These are phyloP conservation scores for Petrosia ficiformis DNA, from an alignment of 37 sponge, comb jelly and placozoan species.

Conservation along the genomic window DNA sequence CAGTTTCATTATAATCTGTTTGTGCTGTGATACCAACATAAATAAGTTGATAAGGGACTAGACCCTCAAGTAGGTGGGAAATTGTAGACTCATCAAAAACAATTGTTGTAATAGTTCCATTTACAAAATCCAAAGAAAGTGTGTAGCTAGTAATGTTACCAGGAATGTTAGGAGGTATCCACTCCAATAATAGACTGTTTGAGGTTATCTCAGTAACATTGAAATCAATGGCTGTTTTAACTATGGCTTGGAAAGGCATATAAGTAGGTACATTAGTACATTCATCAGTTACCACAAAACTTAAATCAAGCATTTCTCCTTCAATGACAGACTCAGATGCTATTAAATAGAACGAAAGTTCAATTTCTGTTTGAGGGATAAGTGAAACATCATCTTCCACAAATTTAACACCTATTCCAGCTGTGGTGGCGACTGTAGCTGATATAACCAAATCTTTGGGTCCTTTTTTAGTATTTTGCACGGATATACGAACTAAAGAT, in stretches of 20 bases:
- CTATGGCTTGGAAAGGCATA: neutral
- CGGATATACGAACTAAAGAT: neutral
- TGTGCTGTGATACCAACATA: neutral
- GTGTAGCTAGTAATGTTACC: neutral
- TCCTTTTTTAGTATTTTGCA: neutral
- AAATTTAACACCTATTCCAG: neutral
- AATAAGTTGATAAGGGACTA: neutral
- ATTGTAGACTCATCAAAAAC: neutral
- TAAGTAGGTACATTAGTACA: neutral
- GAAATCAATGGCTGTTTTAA: neutral
- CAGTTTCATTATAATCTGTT: neutral
- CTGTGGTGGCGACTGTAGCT: neutral
- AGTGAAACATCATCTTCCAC: neutral
- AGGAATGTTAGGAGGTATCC: neutral
- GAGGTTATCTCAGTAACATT: neutral
- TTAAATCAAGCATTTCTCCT: neutral
- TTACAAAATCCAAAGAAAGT: neutral
- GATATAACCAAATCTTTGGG: neutral
- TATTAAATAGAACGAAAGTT: neutral
- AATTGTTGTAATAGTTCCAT: slow-evolving; percentile 3
- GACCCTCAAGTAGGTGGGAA: neutral
- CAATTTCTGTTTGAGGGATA: neutral
- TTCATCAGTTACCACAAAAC: neutral
- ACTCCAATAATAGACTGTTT: neutral
- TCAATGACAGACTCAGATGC: neutral